Evolutionary conservation across 2,888 invertebrate genomes (phyloP).

Genomic region (Drosophila hamatofila): DNA sequence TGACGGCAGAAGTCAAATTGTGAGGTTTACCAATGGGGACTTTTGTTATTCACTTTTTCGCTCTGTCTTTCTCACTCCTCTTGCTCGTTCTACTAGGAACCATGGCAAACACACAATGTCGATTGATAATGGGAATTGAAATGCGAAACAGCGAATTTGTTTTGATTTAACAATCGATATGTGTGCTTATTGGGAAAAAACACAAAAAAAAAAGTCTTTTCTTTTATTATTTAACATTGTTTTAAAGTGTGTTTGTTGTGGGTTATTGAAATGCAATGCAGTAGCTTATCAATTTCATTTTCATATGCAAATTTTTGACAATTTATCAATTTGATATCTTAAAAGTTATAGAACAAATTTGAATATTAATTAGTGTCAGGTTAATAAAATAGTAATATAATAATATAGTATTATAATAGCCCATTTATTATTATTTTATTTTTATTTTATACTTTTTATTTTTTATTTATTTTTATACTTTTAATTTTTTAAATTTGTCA

Average conservation of each 20-base stretch:
- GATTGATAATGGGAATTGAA: constrained; percentile 15
- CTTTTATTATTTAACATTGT: neutral
- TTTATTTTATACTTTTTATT: no score
- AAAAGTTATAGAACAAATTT: neutral
- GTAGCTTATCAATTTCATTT: neutral
- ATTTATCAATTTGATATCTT: neutral
- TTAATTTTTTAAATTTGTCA: no score
- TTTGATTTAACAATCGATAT: constrained; percentile 37
- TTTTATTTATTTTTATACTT: no score
- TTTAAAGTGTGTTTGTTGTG: neutral
- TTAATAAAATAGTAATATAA: no score
- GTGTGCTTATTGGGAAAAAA: constrained; percentile 3
- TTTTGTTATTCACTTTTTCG: constrained; percentile 3
- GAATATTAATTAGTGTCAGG: no score
- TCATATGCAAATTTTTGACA: neutral
- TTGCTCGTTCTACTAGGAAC: neutral
- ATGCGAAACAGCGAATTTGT: constrained; percentile 22
- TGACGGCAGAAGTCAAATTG: constrained; percentile 49
- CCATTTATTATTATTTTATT: no score
- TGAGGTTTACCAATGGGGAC: constrained; percentile 18
- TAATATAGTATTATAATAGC: no score
- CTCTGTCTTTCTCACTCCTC: neutral
- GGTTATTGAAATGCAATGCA: neutral
- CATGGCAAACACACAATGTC: neutral
- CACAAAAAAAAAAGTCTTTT: neutral